Base-by-base conservation (phyloP, 2,888 invertebrate species). In the Euspilapteryx auroguttella region DNA sequence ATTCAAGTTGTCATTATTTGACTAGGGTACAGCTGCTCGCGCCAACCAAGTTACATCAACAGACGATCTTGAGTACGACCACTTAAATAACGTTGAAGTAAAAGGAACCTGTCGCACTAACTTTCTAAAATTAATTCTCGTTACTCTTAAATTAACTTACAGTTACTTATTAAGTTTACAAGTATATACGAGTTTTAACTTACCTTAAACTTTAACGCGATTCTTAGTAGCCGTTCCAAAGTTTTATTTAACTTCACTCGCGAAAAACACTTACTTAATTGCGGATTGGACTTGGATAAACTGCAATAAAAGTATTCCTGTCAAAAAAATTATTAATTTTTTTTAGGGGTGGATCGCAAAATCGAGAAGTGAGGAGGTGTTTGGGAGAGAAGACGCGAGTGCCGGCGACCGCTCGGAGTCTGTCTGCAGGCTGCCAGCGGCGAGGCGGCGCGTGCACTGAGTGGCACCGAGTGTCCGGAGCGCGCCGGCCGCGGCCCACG, bases 371-470 rank as follows among this genome's bases (percentile, higher is more conserved):
- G n/a, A n/a, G n/a, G n/a, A n/a, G n/a, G n/a, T n/a, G n/a, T n/a
- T n/a, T n/a, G n/a, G n/a, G n/a, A n/a, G n/a, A n/a, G n/a, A n/a
- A n/a, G n/a, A n/a, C n/a, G n/a, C n/a, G n/a, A n/a, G n/a, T n/a
- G n/a, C n/a, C n/a, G n/a, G n/a, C n/a, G n/a, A n/a, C n/a, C n/a
- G n/a, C n/a, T n/a, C n/a, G n/a, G n/a, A n/a, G n/a, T n/a, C n/a
- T n/a, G n/a, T n/a, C n/a, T n/a, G n/a, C 64, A 57, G 50, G 57
- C 51, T 57, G 51, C 49, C 61, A 55, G 56, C 61, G 53, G 62
- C 62, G 44, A 56, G 59, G 63, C 68, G 52, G 59, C 68, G 65
- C 66, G 64, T 54, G 61, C 57, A 69, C 71, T 69, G 68, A 55
- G 44, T 48, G 49, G 43, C 41, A 12, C 25, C 7, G 25, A 7